A percentile compares a stretch with the other conserved stretches of the same genome.
Evolutionary conservation across 2,797 vertebrate genomes (phyloP).

Genomic region (Molossus alvarezi): DNA sequence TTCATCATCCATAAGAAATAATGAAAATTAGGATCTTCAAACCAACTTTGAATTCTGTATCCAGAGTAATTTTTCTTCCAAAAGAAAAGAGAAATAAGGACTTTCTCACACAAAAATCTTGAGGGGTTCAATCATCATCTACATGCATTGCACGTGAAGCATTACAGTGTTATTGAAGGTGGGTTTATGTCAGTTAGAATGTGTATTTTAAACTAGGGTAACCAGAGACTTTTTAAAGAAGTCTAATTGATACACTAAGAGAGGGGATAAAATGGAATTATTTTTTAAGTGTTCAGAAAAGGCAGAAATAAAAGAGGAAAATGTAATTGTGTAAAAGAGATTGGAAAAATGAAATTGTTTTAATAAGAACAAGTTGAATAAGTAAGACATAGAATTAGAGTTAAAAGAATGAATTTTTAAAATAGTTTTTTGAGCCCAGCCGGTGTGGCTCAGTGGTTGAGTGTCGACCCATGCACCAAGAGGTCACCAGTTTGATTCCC

Average conservation of each 20-base stretch:
- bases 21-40: constrained; percentile 45
- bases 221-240: background rate
- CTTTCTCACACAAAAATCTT: background rate
- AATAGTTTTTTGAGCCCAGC: no score
- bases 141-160: background rate
- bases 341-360: constrained; percentile 39
- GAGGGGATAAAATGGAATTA: background rate
- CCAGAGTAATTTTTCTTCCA: constrained; percentile 7
- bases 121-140: background rate
- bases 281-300: background rate
- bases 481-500: no score
- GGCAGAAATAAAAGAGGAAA: constrained; percentile 14
- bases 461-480: no score
- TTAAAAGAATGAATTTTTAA: background rate
- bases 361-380: constrained; percentile 11
- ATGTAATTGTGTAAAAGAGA: constrained; percentile 11
- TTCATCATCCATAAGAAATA: background rate
- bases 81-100: background rate
- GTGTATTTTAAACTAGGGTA: background rate
- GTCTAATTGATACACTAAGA: background rate
- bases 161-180: background rate
- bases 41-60: background rate
- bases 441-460: no score
- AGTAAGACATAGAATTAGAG: constrained; percentile 21
- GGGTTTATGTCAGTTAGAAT: constrained; percentile 12